Percentiles rank a stretch among this genome's conserved stretches.
Evolutionary conservation across 2,888 invertebrate species (phyloP).

Genomic region (Anthophora plumipes): DNA sequence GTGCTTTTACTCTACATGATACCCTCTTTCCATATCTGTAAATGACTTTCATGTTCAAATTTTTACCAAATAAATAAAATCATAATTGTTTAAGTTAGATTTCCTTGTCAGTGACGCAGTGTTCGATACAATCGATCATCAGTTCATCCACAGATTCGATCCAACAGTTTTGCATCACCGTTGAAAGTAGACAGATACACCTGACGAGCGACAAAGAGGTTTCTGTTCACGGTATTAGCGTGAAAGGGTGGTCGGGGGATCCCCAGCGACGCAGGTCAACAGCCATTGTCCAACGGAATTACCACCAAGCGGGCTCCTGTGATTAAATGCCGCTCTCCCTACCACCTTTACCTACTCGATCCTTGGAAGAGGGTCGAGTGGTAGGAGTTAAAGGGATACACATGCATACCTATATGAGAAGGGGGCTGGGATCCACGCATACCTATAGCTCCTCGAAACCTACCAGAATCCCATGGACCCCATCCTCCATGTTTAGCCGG

Average conservation of each 20-base stretch:
- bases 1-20: no score
- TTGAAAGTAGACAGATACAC: background rate
- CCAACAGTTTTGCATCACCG: constrained; percentile 8
- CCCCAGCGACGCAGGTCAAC: constrained; percentile 67
- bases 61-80: no score
- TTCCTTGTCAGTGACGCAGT: no score
- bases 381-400: constrained; percentile 26
- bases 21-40: no score
- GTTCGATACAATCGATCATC: constrained; percentile 1
- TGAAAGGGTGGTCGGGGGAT: constrained; percentile 65
- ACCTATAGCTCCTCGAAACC: constrained; percentile 69
- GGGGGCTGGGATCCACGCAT: constrained; percentile 66
- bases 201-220: constrained; percentile 23
- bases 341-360: background rate
- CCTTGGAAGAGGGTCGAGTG: constrained; percentile 38
- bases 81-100: no score
- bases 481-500: constrained; percentile 53
- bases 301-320: constrained; percentile 72
- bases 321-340: constrained; percentile 70
- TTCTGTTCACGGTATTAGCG: constrained; percentile 62
- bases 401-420: constrained; percentile 69
- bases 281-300: constrained; percentile 76
- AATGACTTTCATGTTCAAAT: no score
- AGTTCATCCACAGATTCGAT: background rate
- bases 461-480: constrained; percentile 59